phyloP scores from a whole-genome alignment of 2,888 invertebrate species.

The Melanostoma mellinum region DNA sequence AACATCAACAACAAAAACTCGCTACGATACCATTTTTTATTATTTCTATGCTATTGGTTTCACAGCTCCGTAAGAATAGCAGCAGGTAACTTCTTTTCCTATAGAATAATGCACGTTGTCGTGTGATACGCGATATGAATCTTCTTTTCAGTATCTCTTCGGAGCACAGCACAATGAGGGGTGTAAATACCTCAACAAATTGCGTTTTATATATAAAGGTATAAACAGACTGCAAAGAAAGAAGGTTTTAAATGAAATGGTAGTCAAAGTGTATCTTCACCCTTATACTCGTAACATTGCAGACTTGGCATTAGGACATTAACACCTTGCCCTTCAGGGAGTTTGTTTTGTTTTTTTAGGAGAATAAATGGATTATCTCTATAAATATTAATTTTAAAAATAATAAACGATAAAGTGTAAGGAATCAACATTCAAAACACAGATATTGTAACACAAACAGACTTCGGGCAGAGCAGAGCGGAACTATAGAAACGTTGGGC shows the following conservation, averaged over 20 bases:
- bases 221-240: background rate
- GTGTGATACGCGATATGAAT: conserved; percentile 50
- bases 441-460: background rate
- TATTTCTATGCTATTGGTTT: conserved; percentile 58
- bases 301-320: too few relatives aligned
- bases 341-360: background rate
- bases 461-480: background rate
- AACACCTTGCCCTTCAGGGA: background rate
- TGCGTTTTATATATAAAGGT: conserved; percentile 24
- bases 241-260: background rate
- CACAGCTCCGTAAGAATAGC: conserved; percentile 18
- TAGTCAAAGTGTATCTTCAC: conserved; percentile 30
- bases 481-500: background rate
- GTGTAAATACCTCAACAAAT: too few relatives aligned
- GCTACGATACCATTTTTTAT: conserved; percentile 57
- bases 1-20: conserved; percentile 16
- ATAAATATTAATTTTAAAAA: conserved; percentile 69
- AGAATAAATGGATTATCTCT: conserved; percentile 47
- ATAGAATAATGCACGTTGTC: conserved; percentile 40
- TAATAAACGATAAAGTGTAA: background rate
- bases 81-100: conserved; percentile 11
- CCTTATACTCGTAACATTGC: conserved; percentile 8
- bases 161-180: conserved; percentile 30
- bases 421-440: conserved; percentile 25
- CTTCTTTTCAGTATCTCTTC: conserved; percentile 21